phyloP scores from a whole-genome alignment of 1,140 invertebrate species.

The Ceratosolen solmsi region DNA sequence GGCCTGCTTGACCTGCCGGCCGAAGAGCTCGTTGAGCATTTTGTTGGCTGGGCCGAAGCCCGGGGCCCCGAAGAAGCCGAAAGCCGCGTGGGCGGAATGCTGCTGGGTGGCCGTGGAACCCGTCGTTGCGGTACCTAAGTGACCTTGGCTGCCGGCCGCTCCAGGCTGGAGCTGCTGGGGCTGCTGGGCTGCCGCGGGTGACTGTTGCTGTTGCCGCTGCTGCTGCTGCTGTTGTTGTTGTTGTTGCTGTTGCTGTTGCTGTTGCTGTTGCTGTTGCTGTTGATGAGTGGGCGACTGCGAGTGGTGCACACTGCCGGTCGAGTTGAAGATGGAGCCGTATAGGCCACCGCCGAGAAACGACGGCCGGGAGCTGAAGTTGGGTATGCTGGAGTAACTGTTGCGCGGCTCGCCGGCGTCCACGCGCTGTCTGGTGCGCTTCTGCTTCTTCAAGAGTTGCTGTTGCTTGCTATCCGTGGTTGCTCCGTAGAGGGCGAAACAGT shows the following conservation, averaged over 20 bases:
- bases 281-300: constrained; percentile 52
- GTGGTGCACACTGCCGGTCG: constrained; percentile 41
- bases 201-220: constrained; percentile 46
- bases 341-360: constrained; percentile 87
- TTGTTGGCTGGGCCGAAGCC: constrained; percentile 82
- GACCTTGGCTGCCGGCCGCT: constrained; percentile 64
- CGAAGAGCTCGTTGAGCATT: constrained; percentile 88
- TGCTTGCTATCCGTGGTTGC: constrained; percentile 75
- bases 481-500: constrained; percentile 91
- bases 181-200: not conserved
- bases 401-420: constrained; percentile 94
- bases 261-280: constrained; percentile 55
- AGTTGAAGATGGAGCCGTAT: constrained; percentile 84
- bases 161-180: constrained; percentile 55
- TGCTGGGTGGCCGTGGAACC: constrained; percentile 68
- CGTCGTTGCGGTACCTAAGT: constrained; percentile 65
- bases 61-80: constrained; percentile 81
- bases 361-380: constrained; percentile 88
- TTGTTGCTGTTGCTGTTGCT: constrained; percentile 55
- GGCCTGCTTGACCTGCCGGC: constrained; percentile 83
- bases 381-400: constrained; percentile 92
- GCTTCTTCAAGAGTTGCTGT: constrained; percentile 88
- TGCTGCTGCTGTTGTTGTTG: constrained; percentile 57
- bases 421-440: constrained; percentile 92
- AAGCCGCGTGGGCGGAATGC: constrained; percentile 73